A percentile compares a stretch with the other conserved stretches of the same genome.
Evolutionary conservation across 1,140 invertebrate species (phyloP).

Genomic region (Drosophila aff.): DNA sequence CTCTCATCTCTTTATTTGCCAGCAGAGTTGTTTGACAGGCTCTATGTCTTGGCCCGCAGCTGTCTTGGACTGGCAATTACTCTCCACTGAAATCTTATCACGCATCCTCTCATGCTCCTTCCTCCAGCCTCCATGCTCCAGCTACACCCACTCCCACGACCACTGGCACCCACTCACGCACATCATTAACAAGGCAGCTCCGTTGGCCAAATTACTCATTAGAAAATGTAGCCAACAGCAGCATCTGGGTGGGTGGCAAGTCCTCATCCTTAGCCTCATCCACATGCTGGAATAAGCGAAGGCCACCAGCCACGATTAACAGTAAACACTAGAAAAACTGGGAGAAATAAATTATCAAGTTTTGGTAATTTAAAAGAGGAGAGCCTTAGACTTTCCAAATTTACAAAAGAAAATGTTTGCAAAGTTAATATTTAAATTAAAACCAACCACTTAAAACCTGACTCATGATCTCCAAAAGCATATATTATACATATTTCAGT

Average conservation of each 20-base stretch:
- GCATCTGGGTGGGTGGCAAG: slow-evolving; percentile 63
- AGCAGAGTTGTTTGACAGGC: slow-evolving; percentile 41
- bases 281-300: slow-evolving; percentile 1
- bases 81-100: slow-evolving; percentile 66
- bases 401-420: too few relatives aligned
- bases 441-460: accelerated
- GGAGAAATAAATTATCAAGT: neutral
- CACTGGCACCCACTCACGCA: slow-evolving; percentile 40
- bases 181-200: slow-evolving; percentile 74
- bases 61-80: slow-evolving; percentile 62
- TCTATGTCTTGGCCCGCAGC: slow-evolving; percentile 48
- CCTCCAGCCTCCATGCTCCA: too few relatives aligned
- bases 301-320: slow-evolving; percentile 47
- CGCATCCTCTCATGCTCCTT: slow-evolving; percentile 23
- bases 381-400: too few relatives aligned
- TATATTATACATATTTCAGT: accelerated
- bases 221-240: slow-evolving; percentile 61
- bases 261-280: slow-evolving; percentile 1
- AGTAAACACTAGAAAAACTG: slow-evolving; percentile 44
- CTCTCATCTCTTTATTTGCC: slow-evolving; percentile 26
- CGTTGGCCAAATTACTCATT: slow-evolving; percentile 74
- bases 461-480: neutral
- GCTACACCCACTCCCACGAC: neutral
- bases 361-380: neutral
- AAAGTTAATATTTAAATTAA: neutral